Evolutionary conservation across 2,113 vertebrate genomes (phyloP).

Genomic region (Gasterosteus nipponicus): DNA sequence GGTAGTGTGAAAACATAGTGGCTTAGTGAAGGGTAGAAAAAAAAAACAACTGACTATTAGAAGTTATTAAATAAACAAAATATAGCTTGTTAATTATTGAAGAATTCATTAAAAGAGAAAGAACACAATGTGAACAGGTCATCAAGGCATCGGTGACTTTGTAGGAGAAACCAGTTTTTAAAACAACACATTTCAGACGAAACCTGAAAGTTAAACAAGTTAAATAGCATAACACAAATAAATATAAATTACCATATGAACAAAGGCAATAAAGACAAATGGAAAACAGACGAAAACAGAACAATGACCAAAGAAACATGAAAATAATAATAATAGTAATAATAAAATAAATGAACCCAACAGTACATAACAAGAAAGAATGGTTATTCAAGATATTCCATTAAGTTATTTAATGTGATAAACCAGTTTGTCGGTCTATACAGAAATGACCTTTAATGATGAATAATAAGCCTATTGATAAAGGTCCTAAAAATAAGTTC

Average conservation of each 20-base stretch:
- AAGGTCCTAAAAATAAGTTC: conserved; percentile 1
- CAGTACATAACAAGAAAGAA: background rate
- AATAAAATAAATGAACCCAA: background rate
- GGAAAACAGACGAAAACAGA: background rate
- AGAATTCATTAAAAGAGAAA: background rate
- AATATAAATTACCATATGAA: background rate
- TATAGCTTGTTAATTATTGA: background rate
- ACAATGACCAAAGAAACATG: conserved; percentile 1
- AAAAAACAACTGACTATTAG: background rate
- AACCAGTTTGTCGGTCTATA: background rate
- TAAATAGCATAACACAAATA: background rate
- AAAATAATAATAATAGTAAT: background rate
- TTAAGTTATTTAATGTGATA: conserved; percentile 3
- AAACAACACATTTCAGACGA: background rate
- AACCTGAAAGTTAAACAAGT: background rate
- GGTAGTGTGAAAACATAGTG: background rate
- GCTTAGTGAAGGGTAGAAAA: background rate
- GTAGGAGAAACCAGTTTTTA: background rate
- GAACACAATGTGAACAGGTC: background rate
- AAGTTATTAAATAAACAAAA: background rate
- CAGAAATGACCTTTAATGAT: background rate
- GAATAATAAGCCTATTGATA: conserved; percentile 9
- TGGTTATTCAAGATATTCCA: background rate
- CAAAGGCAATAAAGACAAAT: conserved; percentile 8
- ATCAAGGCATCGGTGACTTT: background rate